Evolutionary conservation across 2,113 vertebrate genomes (phyloP), one percentile per base, ranked within the genome.

Genomic region (Microtus richardsoni): DNA sequence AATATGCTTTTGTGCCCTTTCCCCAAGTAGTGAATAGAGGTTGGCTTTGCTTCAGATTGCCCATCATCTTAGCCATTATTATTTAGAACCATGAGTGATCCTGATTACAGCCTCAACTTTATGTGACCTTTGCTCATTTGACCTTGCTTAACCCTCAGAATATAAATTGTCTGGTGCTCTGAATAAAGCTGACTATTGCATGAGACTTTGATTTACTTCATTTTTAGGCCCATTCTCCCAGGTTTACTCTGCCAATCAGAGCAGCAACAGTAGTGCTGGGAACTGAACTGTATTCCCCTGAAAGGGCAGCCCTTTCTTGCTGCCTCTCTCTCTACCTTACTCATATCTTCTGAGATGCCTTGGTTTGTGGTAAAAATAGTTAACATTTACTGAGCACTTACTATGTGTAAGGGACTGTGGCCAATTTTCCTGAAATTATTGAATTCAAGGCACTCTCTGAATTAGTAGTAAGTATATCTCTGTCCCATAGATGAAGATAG

Each of bases 341-440:
- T 82, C 21, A 36, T 68, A 17, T 17, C n/a, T 28, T 39, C 22
- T 84, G 26, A 54, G 49, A 30, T 68, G 5, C 17, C 26, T n/a
- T 75, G 24, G 47, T 90, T 91, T 90, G 17, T 74, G 82, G 74
- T 66, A 74, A 94, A 94, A 90, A 78, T 33, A 74, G 14, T 26
- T 60, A 71, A 66, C 3, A 71, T 49, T 49, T 74, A 49, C 3
- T 89, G 52, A 89, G 24, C 28, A 78, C 36, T 83, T 93, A 80
- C 10, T 60, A 74, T 39, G 7, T 78, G 11, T 8, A 80, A 54
- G 21, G 3, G 36, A 73, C 28, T 36, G 16, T 78, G 36, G 28
- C 66, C 68, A 66, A 68, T 74, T 52, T 52, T 90, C 47, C 47
- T 83, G 41, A 24, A 95, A 84, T 70, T 88, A 60, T 26, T 30